Evolutionary conservation across 92 coral and sea anemone species (phyloP).

Genomic region (Phymanthus crucifer): DNA sequence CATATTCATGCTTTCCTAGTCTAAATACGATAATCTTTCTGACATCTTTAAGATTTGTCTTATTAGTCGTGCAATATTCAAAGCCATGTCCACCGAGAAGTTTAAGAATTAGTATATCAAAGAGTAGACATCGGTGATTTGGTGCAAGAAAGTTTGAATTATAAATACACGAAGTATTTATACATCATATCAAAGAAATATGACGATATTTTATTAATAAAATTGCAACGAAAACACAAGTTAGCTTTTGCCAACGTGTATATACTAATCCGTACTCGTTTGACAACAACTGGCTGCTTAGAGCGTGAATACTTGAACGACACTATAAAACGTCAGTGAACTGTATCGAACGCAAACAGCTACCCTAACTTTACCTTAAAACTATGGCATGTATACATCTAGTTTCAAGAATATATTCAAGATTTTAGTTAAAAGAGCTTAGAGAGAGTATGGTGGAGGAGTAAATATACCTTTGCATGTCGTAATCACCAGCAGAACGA

Average conservation of each 20-base stretch:
- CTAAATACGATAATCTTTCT: neutral
- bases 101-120: too few species aligned
- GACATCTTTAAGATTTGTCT: too few species aligned
- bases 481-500: slow-evolving; percentile 3
- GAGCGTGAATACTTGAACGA: neutral
- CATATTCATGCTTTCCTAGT: neutral
- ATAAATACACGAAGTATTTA: too few species aligned
- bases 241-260: neutral
- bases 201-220: neutral
- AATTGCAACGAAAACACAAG: neutral
- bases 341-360: neutral
- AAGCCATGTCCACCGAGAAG: too few species aligned
- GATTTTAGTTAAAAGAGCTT: neutral
- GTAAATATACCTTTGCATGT: neutral
- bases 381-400: neutral
- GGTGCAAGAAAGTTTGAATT: too few species aligned
- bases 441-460: neutral
- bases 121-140: too few species aligned
- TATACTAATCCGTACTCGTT: neutral
- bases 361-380: neutral
- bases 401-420: neutral
- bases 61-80: too few species aligned
- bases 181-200: too few species aligned
- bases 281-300: neutral
- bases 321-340: neutral